Conservation (phyloP, 2,888 invertebrate species). For the Andricus curvator region DNA sequence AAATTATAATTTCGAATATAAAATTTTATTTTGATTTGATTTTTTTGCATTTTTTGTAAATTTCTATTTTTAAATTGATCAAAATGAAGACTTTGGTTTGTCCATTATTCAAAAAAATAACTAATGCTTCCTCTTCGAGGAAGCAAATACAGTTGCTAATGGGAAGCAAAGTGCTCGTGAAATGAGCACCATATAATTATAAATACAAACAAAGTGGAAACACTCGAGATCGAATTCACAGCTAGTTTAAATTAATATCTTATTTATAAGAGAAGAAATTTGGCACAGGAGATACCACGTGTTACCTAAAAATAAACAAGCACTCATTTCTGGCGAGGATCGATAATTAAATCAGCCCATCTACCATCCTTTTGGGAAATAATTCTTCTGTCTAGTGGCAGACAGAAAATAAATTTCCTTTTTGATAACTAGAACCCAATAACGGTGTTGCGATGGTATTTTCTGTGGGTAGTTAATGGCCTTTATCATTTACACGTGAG, state of each 20-base stretch:
- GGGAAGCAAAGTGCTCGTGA: too few species aligned
- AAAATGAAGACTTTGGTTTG: too few species aligned
- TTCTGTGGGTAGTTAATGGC: background rate
- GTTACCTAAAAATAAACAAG: slow-evolving; percentile 54
- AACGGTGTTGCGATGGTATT: slow-evolving; percentile 1
- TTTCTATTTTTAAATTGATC: too few species aligned
- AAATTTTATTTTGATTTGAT: too few species aligned
- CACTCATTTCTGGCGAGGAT: slow-evolving; percentile 46
- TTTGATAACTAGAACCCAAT: background rate
- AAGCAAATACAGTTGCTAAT: too few species aligned
- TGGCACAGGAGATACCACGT: slow-evolving; percentile 38
- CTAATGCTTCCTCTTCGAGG: too few species aligned
- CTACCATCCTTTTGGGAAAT: slow-evolving; percentile 39
- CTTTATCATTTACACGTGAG: slow-evolving; percentile 5
- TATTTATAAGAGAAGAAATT: slow-evolving; percentile 23
- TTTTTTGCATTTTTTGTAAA: too few species aligned
- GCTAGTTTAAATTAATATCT: background rate
- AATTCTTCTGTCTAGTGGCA: slow-evolving; percentile 34
- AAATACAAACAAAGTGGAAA: too few species aligned
- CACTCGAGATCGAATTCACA: too few species aligned
- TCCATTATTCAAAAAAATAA: too few species aligned
- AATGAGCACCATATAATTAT: too few species aligned
- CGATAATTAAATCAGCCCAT: slow-evolving; percentile 55
- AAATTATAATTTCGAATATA: too few species aligned
- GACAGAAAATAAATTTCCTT: slow-evolving; percentile 16